These are phyloP conservation scores for Xylota segnis DNA, from an alignment of 2,888 invertebrate genomes.

Conservation along the genomic window DNA sequence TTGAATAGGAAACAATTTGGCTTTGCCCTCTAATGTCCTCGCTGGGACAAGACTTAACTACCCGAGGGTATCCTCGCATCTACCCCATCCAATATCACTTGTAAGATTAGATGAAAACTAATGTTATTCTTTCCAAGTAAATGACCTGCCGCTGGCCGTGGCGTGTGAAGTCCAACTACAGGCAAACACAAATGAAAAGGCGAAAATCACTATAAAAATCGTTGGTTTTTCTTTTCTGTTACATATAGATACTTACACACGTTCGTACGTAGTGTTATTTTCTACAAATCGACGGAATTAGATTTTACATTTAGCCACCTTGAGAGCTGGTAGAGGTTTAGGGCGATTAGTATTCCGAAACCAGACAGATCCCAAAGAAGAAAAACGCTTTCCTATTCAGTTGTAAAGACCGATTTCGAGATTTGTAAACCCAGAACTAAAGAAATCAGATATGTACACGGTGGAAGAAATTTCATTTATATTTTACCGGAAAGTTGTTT, in stretches of 20 bases:
- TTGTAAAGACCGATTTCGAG: too few species aligned
- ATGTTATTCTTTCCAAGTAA: slow-evolving; percentile 41
- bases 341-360: too few species aligned
- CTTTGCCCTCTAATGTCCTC: slow-evolving; percentile 47
- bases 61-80: slow-evolving; percentile 26
- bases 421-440: too few species aligned
- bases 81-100: slow-evolving; percentile 45
- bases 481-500: too few species aligned
- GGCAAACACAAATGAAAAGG: slow-evolving; percentile 9
- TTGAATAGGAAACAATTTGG: slow-evolving; percentile 66
- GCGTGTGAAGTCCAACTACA: slow-evolving; percentile 4
- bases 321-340: too few species aligned
- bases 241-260: neutral
- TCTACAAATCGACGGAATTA: too few species aligned
- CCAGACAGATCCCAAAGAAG: too few species aligned
- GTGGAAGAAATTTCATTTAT: too few species aligned
- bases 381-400: too few species aligned
- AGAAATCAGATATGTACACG: too few species aligned
- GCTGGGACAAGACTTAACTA: slow-evolving; percentile 43
- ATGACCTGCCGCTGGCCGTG: slow-evolving; percentile 14
- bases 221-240: neutral
- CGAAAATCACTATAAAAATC: neutral
- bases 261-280: too few species aligned
- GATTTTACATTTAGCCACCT: too few species aligned
- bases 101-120: slow-evolving; percentile 65